Base-by-base conservation (phyloP, 2,113 vertebrate species). In the Phylloscopus whistleri region DNA sequence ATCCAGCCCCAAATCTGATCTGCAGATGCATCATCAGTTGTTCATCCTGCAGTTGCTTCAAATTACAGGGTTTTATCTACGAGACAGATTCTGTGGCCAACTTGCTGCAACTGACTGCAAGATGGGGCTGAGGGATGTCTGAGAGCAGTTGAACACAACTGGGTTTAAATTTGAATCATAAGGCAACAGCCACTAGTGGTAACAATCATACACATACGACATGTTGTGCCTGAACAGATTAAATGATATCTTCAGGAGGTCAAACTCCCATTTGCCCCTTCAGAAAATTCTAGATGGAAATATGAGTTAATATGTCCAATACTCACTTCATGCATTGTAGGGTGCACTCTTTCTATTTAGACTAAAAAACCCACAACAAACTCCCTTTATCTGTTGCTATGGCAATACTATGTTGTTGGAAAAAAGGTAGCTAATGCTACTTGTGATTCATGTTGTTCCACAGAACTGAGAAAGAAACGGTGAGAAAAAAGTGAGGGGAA, bases 341-440 rank as follows among this genome's bases (percentile, higher is more conserved):
- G 30, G 46, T 68, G 26, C 15, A 37, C 10, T 48, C 31, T 91
- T 91, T 78, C 43, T 53, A 69, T 81, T 85, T 69, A 81, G 26
- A 64, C 18, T n/a, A 33, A 83, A 91, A 76, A 48, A 41, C 17
- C 3, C 46, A 87, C 39, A 70, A 63, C 77, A 94, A 96, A 95
- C 26, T 96, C 84, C 74, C 51, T 90, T 51, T 35, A 74, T 83
- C 66, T 90, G 81, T 78, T 94, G 69, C 82, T 83, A 48, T 90
- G 90, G 87, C 87, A 96, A 93, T 58, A 67, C 52, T 55, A 35
- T 49, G 17, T 59, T 92, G 59, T 48, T 93, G 90, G 77, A 84
- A 96, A 96, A 93, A 97, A 94, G 90, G 90, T 93, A 96, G 80
- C 48, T 93, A 95, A 95, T 89, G 91, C 85, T 91, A 85, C 26